Evolutionary conservation across 2,797 vertebrate species (phyloP).

Genomic region (Leptodactylus fallax): DNA sequence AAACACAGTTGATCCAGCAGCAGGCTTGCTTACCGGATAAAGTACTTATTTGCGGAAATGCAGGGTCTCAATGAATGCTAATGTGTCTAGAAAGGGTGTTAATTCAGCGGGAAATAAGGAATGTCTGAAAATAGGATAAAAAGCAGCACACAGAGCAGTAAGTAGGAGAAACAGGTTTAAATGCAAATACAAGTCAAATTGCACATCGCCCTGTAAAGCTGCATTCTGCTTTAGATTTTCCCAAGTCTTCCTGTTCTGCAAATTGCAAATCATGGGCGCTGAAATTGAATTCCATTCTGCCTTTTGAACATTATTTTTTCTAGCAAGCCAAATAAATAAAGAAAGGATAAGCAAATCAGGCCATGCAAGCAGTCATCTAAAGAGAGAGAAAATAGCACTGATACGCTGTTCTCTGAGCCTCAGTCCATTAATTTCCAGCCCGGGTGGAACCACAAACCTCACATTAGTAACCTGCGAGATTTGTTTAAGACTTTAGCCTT

Average conservation of each 20-base stretch:
- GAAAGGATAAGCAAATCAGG: conserved; percentile 62
- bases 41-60: conserved; percentile 39
- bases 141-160: conserved; percentile 54
- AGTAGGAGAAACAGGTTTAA: conserved; percentile 56
- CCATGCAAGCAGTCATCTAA: conserved; percentile 61
- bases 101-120: conserved; percentile 61
- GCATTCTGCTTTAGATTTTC: conserved; percentile 41
- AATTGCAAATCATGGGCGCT: conserved; percentile 58
- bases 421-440: conserved; percentile 68
- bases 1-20: conserved; percentile 37
- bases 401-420: conserved; percentile 65
- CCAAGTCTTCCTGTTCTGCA: conserved; percentile 49
- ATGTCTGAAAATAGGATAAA: conserved; percentile 55
- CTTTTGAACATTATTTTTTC: conserved; percentile 61
- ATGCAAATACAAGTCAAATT: conserved; percentile 55
- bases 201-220: conserved; percentile 49
- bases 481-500: conserved; percentile 71
- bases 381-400: conserved; percentile 67
- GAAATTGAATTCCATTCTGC: conserved; percentile 62
- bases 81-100: conserved; percentile 52
- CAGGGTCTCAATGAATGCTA: conserved; percentile 49
- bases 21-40: conserved; percentile 33
- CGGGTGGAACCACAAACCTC: conserved; percentile 66
- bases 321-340: conserved; percentile 55
- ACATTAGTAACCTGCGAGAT: conserved; percentile 70